Evolutionary conservation across 2,113 vertebrate genomes (phyloP), one percentile per base, ranked within the genome.

Genomic region (Nicator chloris): DNA sequence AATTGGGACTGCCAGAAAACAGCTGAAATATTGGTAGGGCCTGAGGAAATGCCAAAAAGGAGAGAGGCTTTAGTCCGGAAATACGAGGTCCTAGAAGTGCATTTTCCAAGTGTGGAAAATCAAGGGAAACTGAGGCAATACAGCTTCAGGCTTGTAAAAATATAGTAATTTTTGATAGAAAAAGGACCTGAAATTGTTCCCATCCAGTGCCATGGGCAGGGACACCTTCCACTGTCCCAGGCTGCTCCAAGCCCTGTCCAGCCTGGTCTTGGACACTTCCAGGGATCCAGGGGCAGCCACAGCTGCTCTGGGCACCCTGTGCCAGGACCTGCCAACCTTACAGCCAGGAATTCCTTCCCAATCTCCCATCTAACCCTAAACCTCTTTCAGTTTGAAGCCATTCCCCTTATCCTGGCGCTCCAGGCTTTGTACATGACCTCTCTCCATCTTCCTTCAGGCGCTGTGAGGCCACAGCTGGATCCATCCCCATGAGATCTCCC

Each of bases 211-310:
- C 30, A 21, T 6, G 21, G 24, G 35, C 35, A 64, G 42, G 49
- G 50, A 64, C 35, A 12, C 21, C 26, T 64, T 0, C 30, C 42
- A 64, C 49, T 9, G 0, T 17, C 49, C 57, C 85, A 79, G 75
- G 65, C 3, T 54, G 40, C 40, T 56, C 65, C 72, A 30, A 59
- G 26, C 7, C n/a, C 61, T 11, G 17, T 66, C 70, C 64, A 79
- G 0, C 56, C 85, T 63, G 49, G n/a, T n/a, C 56, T 30, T 6
- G 49, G n/a, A 0, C 49, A 71, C 57, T 49, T 0, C 49, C 57
- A 79, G 57, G 57, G 57, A 63, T 85, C 66, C 56, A 51, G 59
- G 68, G 27, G 49, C 59, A 83, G 68, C 68, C 81, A 16, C 65
- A 82, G 80, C 45, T 82, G 1, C 54, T 70, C 80, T 35, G 45